A percentile compares a stretch with the other conserved stretches of the same genome.
Conservation (phyloP, 2,888 invertebrate genomes). For the Drosophila diplacantha region DNA sequence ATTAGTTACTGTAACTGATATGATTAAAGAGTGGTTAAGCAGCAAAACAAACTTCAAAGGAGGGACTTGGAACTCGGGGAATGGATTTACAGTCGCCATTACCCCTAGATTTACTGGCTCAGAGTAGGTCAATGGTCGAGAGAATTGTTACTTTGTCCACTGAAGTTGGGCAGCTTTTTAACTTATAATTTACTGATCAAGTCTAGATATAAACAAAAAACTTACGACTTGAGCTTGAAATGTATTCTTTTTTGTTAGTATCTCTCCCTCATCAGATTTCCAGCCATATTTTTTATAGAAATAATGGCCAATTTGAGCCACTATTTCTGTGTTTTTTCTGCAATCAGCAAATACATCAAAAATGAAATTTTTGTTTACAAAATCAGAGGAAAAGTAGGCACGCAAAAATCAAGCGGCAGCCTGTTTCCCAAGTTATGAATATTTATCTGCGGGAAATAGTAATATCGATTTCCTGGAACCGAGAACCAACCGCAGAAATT, state of each 20-base stretch:
- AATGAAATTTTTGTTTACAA: constrained; percentile 1
- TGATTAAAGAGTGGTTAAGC: constrained; percentile 28
- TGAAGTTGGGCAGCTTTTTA: background rate
- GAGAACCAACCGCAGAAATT: background rate
- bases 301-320: background rate
- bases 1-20: constrained; percentile 33
- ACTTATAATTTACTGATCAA: no score
- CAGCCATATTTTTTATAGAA: background rate
- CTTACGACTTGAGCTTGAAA: background rate
- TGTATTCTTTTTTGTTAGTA: background rate
- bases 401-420: background rate
- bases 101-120: constrained; percentile 1
- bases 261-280: background rate
- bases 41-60: constrained; percentile 34
- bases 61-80: background rate
- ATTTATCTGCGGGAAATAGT: constrained; percentile 16
- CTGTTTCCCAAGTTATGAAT: constrained; percentile 6
- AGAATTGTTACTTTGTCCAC: background rate
- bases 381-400: background rate
- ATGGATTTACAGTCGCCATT: constrained; percentile 6
- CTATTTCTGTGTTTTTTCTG: background rate
- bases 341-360: background rate
- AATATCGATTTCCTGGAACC: constrained; percentile 3
- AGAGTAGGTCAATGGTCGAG: constrained; percentile 4
- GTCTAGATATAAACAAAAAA: background rate